Evolutionary conservation across 2,797 vertebrate genomes (phyloP).

Genomic region (Sandelia bainsii): DNA sequence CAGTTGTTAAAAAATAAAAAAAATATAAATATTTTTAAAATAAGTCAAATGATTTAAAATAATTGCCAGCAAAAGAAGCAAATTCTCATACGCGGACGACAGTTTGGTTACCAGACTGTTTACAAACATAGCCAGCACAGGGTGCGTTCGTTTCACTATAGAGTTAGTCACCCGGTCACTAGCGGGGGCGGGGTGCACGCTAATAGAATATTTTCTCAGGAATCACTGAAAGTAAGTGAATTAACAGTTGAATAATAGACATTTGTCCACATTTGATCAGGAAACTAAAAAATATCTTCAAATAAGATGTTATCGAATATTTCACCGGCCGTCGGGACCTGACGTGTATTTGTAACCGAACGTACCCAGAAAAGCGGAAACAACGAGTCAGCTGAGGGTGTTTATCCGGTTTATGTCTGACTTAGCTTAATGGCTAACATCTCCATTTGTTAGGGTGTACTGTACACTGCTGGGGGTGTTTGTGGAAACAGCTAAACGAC

Average conservation of each 20-base stretch:
- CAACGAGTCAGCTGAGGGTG: constrained; percentile 72
- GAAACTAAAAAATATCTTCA: fast-evolving
- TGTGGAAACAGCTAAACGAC: not conserved
- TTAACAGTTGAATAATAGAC: fast-evolving
- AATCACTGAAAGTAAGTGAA: not conserved
- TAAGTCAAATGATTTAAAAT: too few species aligned
- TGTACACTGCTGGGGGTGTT: not conserved
- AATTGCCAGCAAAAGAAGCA: too few species aligned
- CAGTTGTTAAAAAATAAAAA: too few species aligned
- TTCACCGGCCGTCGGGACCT: not conserved
- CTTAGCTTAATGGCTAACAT: constrained; percentile 50
- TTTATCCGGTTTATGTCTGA: constrained; percentile 53
- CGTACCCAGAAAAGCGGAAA: constrained; percentile 50
- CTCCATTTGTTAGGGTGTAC: not conserved
- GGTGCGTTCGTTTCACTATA: not conserved
- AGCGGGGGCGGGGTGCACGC: not conserved
- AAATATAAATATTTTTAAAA: too few species aligned
- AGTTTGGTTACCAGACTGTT: not conserved
- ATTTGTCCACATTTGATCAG: too few species aligned
- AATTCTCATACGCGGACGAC: too few species aligned
- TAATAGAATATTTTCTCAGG: not conserved
- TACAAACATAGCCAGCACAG: not conserved
- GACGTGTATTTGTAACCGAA: not conserved
- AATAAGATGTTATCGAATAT: not conserved
- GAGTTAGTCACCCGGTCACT: fast-evolving